Base-by-base conservation (phyloP, 2,113 vertebrate genomes). In the Oncorhynchus mykiss region DNA sequence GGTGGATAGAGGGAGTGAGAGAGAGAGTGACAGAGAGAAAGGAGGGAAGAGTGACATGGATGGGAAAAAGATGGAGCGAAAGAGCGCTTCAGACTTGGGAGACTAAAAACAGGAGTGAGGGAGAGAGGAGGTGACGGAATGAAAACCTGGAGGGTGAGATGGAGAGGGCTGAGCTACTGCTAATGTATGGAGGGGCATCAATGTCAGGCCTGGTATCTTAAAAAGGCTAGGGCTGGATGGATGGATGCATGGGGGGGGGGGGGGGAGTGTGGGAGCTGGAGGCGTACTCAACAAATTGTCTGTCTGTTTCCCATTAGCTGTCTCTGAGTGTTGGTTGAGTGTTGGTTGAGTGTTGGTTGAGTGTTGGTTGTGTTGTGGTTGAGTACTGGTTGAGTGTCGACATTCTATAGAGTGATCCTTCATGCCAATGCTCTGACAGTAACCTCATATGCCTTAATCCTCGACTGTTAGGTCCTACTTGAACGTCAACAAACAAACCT, bases 151-250 rank as follows among this genome's bases (percentile, higher is more conserved):
- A 60, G 85, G 75, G 77, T 73, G 77, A 54, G 77, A 81, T 20
- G 14, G 59, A 60, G 59, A 60, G 70, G 71, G 78, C 82, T 80
- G 80, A 71, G 76, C 76, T 73, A 80, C 80, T 72, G 75, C 80
- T 91, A 91, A 91, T 91, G 88, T 88, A 91, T 83, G 85, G 3
- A 77, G 78, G 88, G 8, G 90, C 88, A 89, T 87, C 87, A 79
- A 88, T 91, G 89, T 92, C 90, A 91, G 87, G 82, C 1, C 34
- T 34, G 34, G 34, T 34, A 34, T 34, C 87, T 82, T 69, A 60
- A 75, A 78, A 71, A 54, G 76, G 82, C 75, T 71, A 2, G 70
- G 79, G 78, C 1, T 67, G 78, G 78, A 87, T 89, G 78, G 84
- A 87, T 85, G 83, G 83, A 85, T 85, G 24, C 48, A 25, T 51